A percentile compares a stretch with the other conserved stretches of the same genome.
phyloP scores from a whole-genome alignment of 2,113 vertebrate species.

The Anoplopoma fimbria region DNA sequence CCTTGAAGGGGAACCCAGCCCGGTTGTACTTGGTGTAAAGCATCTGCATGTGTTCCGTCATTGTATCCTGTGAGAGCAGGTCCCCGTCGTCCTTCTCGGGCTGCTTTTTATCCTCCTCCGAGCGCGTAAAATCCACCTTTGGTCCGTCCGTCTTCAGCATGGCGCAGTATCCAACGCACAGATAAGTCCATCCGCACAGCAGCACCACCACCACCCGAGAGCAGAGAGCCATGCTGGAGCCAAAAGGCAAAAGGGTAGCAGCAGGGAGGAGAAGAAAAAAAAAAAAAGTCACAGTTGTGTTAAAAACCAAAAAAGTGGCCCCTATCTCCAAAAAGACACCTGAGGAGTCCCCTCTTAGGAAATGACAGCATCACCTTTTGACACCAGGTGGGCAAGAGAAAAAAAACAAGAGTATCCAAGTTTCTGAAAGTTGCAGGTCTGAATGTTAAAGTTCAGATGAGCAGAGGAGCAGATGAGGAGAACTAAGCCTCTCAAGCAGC shows the following conservation, averaged over 20 bases:
- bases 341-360: slow-evolving; percentile 23
- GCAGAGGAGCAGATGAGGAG: slow-evolving; percentile 19
- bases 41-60: slow-evolving; percentile 93
- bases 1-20: slow-evolving; percentile 80
- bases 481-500: slow-evolving; percentile 4
- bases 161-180: slow-evolving; percentile 82
- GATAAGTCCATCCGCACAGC: slow-evolving; percentile 85
- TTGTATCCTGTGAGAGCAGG: slow-evolving; percentile 80
- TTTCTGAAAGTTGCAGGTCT: neutral
- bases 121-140: slow-evolving; percentile 64
- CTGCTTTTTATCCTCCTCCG: slow-evolving; percentile 48
- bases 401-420: slow-evolving; percentile 29
- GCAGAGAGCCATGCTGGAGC: slow-evolving; percentile 81
- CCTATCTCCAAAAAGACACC: slow-evolving; percentile 67
- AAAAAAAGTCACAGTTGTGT: slow-evolving; percentile 15
- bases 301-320: slow-evolving; percentile 31
- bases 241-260: neutral
- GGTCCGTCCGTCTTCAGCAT: slow-evolving; percentile 71
- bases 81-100: slow-evolving; percentile 53
- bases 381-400: neutral
- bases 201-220: slow-evolving; percentile 79
- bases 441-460: slow-evolving; percentile 8
- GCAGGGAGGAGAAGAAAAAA: too few species aligned
- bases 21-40: slow-evolving; percentile 90
- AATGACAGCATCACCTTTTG: slow-evolving; percentile 53